Evolutionary conservation across 2,888 invertebrate genomes (phyloP).

Genomic region (Acrobeloides nanus): DNA sequence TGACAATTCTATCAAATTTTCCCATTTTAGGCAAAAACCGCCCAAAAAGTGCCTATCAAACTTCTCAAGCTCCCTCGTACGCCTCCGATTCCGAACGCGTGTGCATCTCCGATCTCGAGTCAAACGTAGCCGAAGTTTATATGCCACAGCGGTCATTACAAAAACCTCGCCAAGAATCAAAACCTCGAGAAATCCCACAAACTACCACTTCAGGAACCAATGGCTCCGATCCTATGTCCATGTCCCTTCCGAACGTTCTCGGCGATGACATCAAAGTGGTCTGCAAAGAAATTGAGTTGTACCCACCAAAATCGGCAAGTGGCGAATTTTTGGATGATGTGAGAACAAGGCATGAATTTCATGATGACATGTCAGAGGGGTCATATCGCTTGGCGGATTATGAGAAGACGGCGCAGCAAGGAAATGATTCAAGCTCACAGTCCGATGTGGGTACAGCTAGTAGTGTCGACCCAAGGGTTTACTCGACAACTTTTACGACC

Average conservation of each 20-base stretch:
- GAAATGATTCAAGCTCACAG: neutral
- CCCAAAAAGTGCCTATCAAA: too few relatives aligned
- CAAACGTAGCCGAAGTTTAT: conserved; percentile 2
- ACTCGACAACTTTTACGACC: conserved; percentile 40
- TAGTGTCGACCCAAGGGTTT: conserved; percentile 25
- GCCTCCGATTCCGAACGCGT: conserved; percentile 2
- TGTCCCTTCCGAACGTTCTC: conserved; percentile 50
- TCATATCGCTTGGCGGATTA: conserved; percentile 46
- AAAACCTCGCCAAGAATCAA: conserved; percentile 1
- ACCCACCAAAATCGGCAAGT: conserved; percentile 6
- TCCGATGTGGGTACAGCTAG: conserved; percentile 24
- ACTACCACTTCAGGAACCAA: conserved; percentile 3
- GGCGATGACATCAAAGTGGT: conserved; percentile 38
- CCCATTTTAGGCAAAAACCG: too few relatives aligned
- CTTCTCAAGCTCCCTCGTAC: too few relatives aligned
- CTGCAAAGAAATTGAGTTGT: conserved; percentile 24
- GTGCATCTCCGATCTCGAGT: conserved; percentile 6
- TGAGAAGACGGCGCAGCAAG: conserved; percentile 14
- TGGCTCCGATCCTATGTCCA: conserved; percentile 28
- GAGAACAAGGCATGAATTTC: conserved; percentile 16
- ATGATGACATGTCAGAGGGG: conserved; percentile 47
- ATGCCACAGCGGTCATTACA: neutral
- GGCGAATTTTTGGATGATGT: too few relatives aligned
- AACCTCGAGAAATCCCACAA: conserved; percentile 1
- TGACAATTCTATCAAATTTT: too few relatives aligned